Evolutionary conservation across 2,888 invertebrate species (phyloP), one percentile per base, ranked within the genome.

Genomic region (Xylocampa areola): DNA sequence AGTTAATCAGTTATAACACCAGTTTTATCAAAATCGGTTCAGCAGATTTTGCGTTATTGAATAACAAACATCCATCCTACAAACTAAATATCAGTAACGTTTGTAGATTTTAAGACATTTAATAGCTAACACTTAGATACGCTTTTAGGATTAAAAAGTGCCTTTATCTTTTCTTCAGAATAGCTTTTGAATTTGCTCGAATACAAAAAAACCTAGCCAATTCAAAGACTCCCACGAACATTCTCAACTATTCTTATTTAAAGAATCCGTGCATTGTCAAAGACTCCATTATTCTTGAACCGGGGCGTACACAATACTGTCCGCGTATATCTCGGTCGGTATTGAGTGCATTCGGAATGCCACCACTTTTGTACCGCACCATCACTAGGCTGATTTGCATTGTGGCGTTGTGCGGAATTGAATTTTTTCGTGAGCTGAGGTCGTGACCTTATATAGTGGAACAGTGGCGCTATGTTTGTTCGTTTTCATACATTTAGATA

Each of bases 341-440:
- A 57, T 52, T 35, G 63, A 57, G 52, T 63, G 63, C 70, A 55
- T 21, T 49, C 35, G 13, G 23, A 52, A 49, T 33, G 36, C n/a
- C 36, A 40, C 40, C 4, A 47, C 16, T 35, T 30, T 40, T 29
- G 41, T 43, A 8, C 52, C 47, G 16, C 11, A 17, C 39, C 35
- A 43, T 25, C 25, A 41, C 36, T 16, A 16, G 21, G 27, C 44
- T 58, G 40, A 58, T 74, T 61, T 65, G 58, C 54, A 53, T 68
- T 43, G 44, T 48, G 40, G 60, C 54, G 51, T 68, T 43, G 44
- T 48, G 40, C 58, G 62, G 58, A 68, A 66, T 66, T 66, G 60
- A 52, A 61, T 71, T 68, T 60, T 59, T 68, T 58, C 49, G 33
- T 53, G 29, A 39, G 29, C 44, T 21, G 17, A 50, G 39, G 43